phyloP scores from a whole-genome alignment of 2,797 vertebrate species.

The Gadopsis bispinosus region DNA sequence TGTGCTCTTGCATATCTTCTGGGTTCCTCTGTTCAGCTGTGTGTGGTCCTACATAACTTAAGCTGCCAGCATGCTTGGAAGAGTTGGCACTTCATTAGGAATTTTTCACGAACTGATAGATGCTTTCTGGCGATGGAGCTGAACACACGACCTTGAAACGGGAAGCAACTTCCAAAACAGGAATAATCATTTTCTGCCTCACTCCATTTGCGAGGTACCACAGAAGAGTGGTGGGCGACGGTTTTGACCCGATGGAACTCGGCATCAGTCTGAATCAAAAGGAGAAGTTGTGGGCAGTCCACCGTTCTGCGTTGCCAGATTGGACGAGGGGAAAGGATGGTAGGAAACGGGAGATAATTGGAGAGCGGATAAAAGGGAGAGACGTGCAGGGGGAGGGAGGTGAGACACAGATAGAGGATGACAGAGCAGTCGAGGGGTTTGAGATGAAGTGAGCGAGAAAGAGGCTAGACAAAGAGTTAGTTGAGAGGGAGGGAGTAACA shows the following conservation, averaged over 20 bases:
- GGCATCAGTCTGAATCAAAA: slow-evolving; percentile 58
- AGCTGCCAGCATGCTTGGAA: no score
- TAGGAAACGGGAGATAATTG: slow-evolving; percentile 45
- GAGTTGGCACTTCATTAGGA: no score
- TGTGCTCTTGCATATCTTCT: neutral
- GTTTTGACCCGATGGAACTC: slow-evolving; percentile 35
- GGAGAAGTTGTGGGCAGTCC: slow-evolving; percentile 48
- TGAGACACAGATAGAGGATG: slow-evolving; percentile 19
- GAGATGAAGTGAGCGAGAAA: slow-evolving; percentile 17
- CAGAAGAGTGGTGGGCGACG: slow-evolving; percentile 38
- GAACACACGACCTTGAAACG: slow-evolving; percentile 16
- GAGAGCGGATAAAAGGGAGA: slow-evolving; percentile 44
- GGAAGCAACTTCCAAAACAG: slow-evolving; percentile 29
- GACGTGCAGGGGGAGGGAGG: neutral
- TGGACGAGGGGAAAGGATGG: slow-evolving; percentile 15
- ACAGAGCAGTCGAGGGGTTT: slow-evolving; percentile 9
- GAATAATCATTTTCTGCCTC: slow-evolving; percentile 39
- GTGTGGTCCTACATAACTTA: neutral
- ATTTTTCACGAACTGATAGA: neutral
- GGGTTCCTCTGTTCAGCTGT: neutral
- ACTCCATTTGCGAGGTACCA: neutral
- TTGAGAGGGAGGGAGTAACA: slow-evolving; percentile 2
- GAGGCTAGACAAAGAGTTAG: neutral
- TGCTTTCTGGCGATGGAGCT: neutral
- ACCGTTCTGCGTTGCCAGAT: slow-evolving; percentile 28